Evolutionary conservation across 2,888 invertebrate genomes (phyloP).

Genomic region (Quadroppia sp.): DNA sequence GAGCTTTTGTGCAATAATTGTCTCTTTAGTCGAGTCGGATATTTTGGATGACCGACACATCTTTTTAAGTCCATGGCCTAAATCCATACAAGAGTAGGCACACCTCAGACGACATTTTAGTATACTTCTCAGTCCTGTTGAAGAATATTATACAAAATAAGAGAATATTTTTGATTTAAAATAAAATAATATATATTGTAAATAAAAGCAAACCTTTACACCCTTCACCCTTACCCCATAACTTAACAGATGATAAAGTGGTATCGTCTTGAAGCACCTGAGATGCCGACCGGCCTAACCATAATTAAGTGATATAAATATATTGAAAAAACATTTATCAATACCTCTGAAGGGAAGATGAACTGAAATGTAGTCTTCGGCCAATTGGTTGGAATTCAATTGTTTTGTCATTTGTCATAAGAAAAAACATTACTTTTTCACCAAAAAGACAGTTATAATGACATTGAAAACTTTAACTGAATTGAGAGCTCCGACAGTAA

Average conservation of each 20-base stretch:
- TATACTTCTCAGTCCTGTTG: no score
- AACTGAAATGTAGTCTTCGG: conserved; percentile 28
- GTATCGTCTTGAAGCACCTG: conserved; percentile 17
- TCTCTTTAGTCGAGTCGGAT: neutral
- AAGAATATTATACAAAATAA: no score
- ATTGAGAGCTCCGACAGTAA: neutral
- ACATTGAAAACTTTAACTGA: no score
- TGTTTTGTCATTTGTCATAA: conserved; percentile 18
- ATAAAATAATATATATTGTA: no score
- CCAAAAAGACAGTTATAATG: neutral
- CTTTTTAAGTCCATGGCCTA: neutral
- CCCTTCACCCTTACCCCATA: conserved; percentile 23
- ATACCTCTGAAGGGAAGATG: conserved; percentile 22
- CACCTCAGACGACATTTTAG: conserved; percentile 10
- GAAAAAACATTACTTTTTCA: neutral
- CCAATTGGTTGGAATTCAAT: neutral
- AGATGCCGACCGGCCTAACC: conserved; percentile 12
- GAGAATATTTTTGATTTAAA: no score
- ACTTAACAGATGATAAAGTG: neutral
- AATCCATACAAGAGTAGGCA: conserved; percentile 27
- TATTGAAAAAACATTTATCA: neutral
- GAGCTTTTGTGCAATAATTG: neutral
- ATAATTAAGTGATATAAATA: neutral
- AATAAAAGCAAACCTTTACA: no score
- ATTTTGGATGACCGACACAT: neutral